Base-by-base conservation (phyloP, 2,113 vertebrate genomes). In the Carollia perspicillata region DNA sequence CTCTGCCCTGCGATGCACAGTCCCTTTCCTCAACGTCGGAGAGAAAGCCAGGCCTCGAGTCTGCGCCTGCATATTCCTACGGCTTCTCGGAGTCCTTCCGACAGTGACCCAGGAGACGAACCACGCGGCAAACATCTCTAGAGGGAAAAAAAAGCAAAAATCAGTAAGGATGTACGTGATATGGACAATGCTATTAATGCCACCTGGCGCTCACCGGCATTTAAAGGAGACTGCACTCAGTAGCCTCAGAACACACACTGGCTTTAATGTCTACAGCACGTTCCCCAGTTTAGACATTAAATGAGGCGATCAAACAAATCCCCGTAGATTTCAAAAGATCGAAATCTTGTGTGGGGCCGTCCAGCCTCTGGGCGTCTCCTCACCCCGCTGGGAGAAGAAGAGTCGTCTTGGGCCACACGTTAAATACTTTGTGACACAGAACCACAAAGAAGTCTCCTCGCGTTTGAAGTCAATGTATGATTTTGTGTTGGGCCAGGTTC, bases 91-190 rank as follows among this genome's bases (percentile, higher is more conserved):
- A 99, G 98, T 98, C 97, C 91, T 72, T 20, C 6, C 98, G 97
- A 98, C 98, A 0, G 0, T 98, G 69, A 98, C 98, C 97, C 98
- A 97, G 99, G 98, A 98, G 99, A 98, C 65, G 99, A 99, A 99
- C 98, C 98, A 99, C 98, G 98, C 98, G 98, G 98, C 98, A 98
- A 89, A 99, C 98, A 98, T 37, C 8, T 9, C 58, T 12, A 68
- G 53, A 78, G 23, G 47, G 44, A 14, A 49, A 13, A 49, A 49
- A 49, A 53, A 58, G 4, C 37, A 91, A 55, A 87, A 77, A 23
- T 40, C 17, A 78, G 49, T 55, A 44, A 90, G 66, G 23, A 37
- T 47, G 23, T 49, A 63, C 53, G 72, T 7, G 5, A 60, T 30
- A 12, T 37, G 40, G 37, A 72, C 79, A 66, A 35, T 65, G 44